Base-by-base conservation (phyloP, 2,797 vertebrate species). In the Cyprinodon diabolis region DNA sequence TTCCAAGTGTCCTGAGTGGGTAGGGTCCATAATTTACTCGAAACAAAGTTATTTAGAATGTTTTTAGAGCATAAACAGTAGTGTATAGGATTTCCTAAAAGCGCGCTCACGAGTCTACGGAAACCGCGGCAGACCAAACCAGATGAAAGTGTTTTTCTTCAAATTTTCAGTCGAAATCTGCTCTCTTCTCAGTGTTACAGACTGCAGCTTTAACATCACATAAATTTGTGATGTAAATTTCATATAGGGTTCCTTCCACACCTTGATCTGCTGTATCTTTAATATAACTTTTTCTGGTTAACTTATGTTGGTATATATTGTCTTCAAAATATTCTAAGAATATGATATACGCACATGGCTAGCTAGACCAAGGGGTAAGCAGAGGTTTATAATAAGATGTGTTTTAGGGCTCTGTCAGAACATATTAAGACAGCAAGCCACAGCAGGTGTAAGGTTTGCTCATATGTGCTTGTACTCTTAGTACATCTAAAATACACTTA, bases 331-430 rank as follows among this genome's bases (percentile, higher is more conserved):
- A 60, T 21, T 5, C 2, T 10, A 66, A 1, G 7, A 7, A 11
- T 80, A 51, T 71, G 72, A 82, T 82, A 72, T 66, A 67, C 11
- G 0, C 2, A 19, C 6, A 35, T 37, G 37, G 52, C 62, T 11
- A 60, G 17, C 37, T 63, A n/a, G 35, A 62, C 40, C 7, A 57
- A 35, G 19, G 40, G 55, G 30, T 0, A 8, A 80, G 51, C 60
- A 10, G 49, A 48, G 66, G 65, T 72, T 55, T 47, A 8, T 56
- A 14, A 11, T 56, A 14, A 11, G 40, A 10, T 43, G 17, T 19
- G 54, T 54, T 85, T 75, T 63, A 78, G 76, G 76, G 87, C 83
- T 81, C 58, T 85, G 84, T 75, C 77, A 37, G 54, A 37, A 35
- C 21, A 63, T 52, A 58, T 15, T 9, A 12, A 49, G 30, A 1